Evolutionary conservation across 2,797 vertebrate genomes (phyloP), one percentile per base, ranked within the genome.

Genomic region (Fundulus diaphanus): DNA sequence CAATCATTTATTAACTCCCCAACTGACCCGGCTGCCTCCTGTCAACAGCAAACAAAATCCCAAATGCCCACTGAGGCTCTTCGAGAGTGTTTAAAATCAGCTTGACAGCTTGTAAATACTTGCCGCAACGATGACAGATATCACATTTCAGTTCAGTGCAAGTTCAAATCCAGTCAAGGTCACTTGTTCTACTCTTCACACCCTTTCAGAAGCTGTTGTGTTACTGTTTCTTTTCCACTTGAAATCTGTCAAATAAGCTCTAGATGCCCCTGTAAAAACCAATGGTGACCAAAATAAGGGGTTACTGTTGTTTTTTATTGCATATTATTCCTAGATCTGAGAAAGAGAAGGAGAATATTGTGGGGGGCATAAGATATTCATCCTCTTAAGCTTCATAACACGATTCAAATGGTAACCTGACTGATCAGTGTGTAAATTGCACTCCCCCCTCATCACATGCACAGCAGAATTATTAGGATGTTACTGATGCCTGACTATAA

Each of bases 401-500:
- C 77, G 82, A 93, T 92, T 86, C 80, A 92, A 93, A 92, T 92
- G 90, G 89, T 80, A 88, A 83, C 87, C 84, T 82, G 78, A 81
- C 90, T 92, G 92, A 92, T 94, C 94, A 94, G 91, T 92, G 92
- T 92, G 90, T 93, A 92, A 94, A 94, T 94, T 93, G 87, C 92
- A 92, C 88, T 92, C 90, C 88, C 63, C 91, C 90, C 87, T 90
- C 89, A 90, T 93, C 86, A 80, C 90, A 91, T 90, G 90, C 85
- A 80, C 86, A 80, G 88, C 89, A 91, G 90, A 93, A 90, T 95
- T 94, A 95, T 95, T 95, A 94, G 90, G 93, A 94, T 91, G 92
- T 94, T 94, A 95, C 94, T 94, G 93, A 96, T 94, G 94, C 93
- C 91, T 94, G 93, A 94, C 93, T 95, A 90, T 94, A 93, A 91